A percentile compares a stretch with the other conserved stretches of the same genome.
Conservation (phyloP, 2,888 invertebrate genomes). For the Morpho helenor region DNA sequence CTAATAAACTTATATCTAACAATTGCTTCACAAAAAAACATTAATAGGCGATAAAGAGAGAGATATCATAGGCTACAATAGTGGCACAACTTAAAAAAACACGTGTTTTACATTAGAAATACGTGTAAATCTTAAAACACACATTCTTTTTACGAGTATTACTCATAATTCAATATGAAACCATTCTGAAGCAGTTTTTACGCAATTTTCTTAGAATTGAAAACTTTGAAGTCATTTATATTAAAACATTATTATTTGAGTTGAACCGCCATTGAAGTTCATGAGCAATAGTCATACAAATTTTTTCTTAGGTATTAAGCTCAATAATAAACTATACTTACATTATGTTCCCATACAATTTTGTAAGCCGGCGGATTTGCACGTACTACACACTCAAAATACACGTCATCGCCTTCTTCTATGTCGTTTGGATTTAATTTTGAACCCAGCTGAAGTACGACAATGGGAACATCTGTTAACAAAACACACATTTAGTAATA, state of each 20-base stretch:
- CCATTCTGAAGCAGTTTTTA: too few relatives aligned
- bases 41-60: too few relatives aligned
- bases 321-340: slow-evolving; percentile 44
- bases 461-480: slow-evolving; percentile 62
- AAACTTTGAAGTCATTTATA: too few relatives aligned
- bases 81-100: too few relatives aligned
- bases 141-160: too few relatives aligned
- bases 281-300: background rate
- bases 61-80: background rate
- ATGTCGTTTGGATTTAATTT: slow-evolving; percentile 70
- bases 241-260: background rate
- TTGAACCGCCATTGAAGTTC: background rate
- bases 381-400: slow-evolving; percentile 68
- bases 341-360: slow-evolving; percentile 75
- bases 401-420: slow-evolving; percentile 72
- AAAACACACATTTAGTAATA: background rate
- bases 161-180: too few relatives aligned
- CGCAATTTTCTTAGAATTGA: too few relatives aligned
- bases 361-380: slow-evolving; percentile 77
- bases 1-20: too few relatives aligned
- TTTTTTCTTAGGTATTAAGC: background rate
- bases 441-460: slow-evolving; percentile 60
- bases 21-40: too few relatives aligned
- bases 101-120: too few relatives aligned
- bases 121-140: too few relatives aligned